Evolutionary conservation across 2,113 vertebrate genomes (phyloP), one percentile per base, ranked within the genome.

Genomic region (Patagioenas fasciata): DNA sequence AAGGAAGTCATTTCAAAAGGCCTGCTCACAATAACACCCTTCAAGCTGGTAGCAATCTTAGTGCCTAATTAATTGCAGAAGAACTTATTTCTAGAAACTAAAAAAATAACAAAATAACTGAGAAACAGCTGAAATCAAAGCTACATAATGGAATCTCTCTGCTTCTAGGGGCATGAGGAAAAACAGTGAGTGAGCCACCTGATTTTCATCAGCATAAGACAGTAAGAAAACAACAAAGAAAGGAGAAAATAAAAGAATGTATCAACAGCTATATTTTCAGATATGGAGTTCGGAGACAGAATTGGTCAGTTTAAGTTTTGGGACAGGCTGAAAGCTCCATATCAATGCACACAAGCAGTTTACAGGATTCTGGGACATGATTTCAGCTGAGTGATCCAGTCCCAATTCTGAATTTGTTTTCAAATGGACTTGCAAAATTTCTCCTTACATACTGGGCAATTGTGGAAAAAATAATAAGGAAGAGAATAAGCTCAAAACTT

Each of bases 71-170:
- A 80, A 74, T 15, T 51, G 26, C 31, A 82, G 5, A 31, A 60
- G 8, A 17, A 42, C 2, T 60, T 88, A 48, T 31, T 75, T 61
- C 16, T 32, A 90, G 62, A 77, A 91, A 58, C 2, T 9, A 28
- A 18, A 19, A 19, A 77, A 80, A 47, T 56, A 82, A 67, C 17
- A 58, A 74, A 82, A 11, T 54, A 47, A 66, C 18, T 19, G 58
- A 93, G 32, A 81, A 93, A 56, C 13, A 83, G 19, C 13, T 73
- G 31, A 88, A 70, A 92, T 16, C 6, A 91, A 85, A 90, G 44
- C 10, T 48, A 67, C 5, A 5, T 50, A 74, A 87, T 8, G 42
- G 3, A 72, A 65, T n/a, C 31, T 9, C 28, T 58, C 44, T 54
- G 10, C 50, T 88, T 58, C 26, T 21, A 80, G 13, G 8, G n/a